phyloP scores from a whole-genome alignment of 1,140 invertebrate species.

The Ylistrum balloti region DNA sequence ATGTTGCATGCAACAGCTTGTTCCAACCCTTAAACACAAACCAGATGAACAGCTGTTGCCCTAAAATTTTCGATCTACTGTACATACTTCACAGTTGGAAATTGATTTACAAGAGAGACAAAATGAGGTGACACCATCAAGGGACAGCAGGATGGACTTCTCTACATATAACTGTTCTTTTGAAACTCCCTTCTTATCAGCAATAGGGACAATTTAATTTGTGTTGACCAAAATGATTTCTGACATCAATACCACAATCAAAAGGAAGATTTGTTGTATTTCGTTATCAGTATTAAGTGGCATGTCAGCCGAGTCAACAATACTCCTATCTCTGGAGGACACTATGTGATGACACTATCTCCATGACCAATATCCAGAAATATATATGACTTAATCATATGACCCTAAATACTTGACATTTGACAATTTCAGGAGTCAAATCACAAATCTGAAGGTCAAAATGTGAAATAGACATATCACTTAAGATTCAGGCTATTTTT shows the following conservation, averaged over 20 bases:
- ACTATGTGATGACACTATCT: too few relatives aligned
- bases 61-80: background rate
- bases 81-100: background rate
- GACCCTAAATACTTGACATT: too few relatives aligned
- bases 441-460: too few relatives aligned
- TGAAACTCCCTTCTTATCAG: background rate
- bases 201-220: background rate
- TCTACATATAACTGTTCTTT: background rate
- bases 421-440: too few relatives aligned
- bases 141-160: background rate
- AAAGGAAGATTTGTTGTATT: background rate
- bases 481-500: too few relatives aligned
- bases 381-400: too few relatives aligned
- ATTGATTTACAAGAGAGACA: background rate
- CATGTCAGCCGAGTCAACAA: background rate
- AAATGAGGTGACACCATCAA: background rate
- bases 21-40: constrained; percentile 1
- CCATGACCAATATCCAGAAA: too few relatives aligned
- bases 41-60: background rate
- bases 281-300: background rate
- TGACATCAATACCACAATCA: background rate
- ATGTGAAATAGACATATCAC: too few relatives aligned
- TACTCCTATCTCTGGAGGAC: too few relatives aligned
- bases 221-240: background rate
- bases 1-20: background rate